phyloP scores from a whole-genome alignment of 2,888 invertebrate genomes.

The Tachystola acroxantha region DNA sequence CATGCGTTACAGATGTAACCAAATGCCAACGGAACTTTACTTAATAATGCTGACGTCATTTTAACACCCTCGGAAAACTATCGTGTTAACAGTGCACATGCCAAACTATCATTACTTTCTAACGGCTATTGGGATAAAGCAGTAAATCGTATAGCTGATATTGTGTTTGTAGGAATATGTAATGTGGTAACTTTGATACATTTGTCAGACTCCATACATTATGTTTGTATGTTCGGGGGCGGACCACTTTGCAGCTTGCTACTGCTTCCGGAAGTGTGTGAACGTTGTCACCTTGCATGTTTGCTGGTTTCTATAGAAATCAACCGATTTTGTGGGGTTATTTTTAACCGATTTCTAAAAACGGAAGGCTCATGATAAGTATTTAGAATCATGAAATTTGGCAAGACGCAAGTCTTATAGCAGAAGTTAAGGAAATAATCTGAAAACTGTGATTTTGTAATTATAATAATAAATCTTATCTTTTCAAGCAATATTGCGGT shows the following conservation, averaged over 20 bases:
- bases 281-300: conserved; percentile 55
- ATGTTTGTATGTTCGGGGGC: conserved; percentile 24
- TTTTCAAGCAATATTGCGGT: too few species aligned
- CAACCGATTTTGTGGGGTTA: conserved; percentile 11
- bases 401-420: too few species aligned
- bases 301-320: conserved; percentile 48
- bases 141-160: neutral
- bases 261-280: conserved; percentile 59
- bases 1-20: conserved; percentile 34
- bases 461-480: too few species aligned
- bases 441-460: too few species aligned
- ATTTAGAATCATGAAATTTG: too few species aligned
- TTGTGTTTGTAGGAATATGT: neutral
- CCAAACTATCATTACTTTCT: neutral
- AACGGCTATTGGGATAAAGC: neutral
- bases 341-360: too few species aligned
- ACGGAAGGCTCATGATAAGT: conserved; percentile 5
- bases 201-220: conserved; percentile 15
- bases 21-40: conserved; percentile 48
- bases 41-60: conserved; percentile 43
- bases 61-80: conserved; percentile 25
- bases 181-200: conserved; percentile 3
- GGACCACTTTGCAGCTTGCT: conserved; percentile 62
- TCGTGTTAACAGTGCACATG: neutral
- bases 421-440: too few species aligned